Percentiles rank a stretch among this genome's conserved stretches.
Evolutionary conservation across 2,888 invertebrate species (phyloP).

Genomic region (Parnassius glacialis): DNA sequence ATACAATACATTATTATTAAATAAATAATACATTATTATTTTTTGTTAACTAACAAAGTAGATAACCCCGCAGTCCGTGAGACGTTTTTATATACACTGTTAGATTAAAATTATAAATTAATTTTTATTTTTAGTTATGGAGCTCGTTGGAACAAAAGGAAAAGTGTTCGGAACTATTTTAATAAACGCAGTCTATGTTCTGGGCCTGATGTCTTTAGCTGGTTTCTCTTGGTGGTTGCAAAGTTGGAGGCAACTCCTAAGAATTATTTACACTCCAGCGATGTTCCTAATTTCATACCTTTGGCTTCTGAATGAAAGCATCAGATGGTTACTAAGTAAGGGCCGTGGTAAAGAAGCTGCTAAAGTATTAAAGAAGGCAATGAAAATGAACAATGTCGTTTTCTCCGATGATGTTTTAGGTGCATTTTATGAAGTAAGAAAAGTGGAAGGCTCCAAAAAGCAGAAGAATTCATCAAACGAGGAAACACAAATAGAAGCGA

Average conservation of each 20-base stretch:
- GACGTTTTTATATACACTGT: too few relatives aligned
- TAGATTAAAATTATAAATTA: too few relatives aligned
- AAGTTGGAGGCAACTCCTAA: constrained; percentile 85
- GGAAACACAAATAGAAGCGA: constrained; percentile 31
- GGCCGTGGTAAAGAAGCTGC: constrained; percentile 84
- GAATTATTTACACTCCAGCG: constrained; percentile 86
- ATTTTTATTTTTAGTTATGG: constrained; percentile 82
- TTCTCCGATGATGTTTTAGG: constrained; percentile 64
- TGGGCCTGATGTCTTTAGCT: constrained; percentile 86
- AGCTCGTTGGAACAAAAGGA: constrained; percentile 88
- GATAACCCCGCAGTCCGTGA: too few relatives aligned
- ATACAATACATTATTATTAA: too few relatives aligned
- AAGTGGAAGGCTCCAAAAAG: constrained; percentile 35
- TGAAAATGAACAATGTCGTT: constrained; percentile 82
- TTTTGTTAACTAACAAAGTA: too few relatives aligned
- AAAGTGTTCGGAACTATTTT: constrained; percentile 88
- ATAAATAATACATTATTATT: too few relatives aligned
- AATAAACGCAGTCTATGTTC: constrained; percentile 85
- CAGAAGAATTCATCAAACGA: constrained; percentile 29
- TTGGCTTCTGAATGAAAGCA: constrained; percentile 87
- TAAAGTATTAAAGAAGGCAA: constrained; percentile 82
- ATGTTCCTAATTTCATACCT: constrained; percentile 84
- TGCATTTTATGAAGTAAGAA: constrained; percentile 55
- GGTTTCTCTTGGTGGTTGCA: constrained; percentile 84
- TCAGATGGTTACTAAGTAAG: constrained; percentile 88